phyloP scores from a whole-genome alignment of 2,113 vertebrate genomes.

The Tor tambroides region DNA sequence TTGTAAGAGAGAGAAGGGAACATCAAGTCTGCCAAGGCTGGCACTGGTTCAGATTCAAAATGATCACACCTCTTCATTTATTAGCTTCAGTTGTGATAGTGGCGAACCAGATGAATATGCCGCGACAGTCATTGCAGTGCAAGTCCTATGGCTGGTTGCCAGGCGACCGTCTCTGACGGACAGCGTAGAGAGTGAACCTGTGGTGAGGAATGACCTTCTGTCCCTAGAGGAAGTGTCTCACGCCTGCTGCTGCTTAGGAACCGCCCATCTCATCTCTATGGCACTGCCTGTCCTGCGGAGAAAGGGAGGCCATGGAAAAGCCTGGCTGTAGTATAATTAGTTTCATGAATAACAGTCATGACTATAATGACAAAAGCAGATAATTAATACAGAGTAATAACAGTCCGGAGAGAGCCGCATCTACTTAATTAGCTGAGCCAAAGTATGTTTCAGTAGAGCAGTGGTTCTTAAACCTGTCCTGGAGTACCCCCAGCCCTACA shows the following conservation, averaged over 20 bases:
- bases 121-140: conserved; percentile 38
- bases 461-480: too few species aligned
- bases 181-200: conserved; percentile 67
- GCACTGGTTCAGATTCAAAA: conserved; percentile 32
- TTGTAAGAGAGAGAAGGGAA: conserved; percentile 5
- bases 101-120: conserved; percentile 53
- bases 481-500: too few species aligned
- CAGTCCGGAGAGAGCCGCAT: conserved; percentile 13
- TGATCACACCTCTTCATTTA: conserved; percentile 47
- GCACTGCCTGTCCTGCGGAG: conserved; percentile 63
- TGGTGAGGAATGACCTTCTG: conserved; percentile 75
- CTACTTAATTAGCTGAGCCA: conserved; percentile 48
- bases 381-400: conserved; percentile 61
- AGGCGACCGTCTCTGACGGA: conserved; percentile 71
- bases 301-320: conserved; percentile 13
- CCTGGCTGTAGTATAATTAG: conserved; percentile 53
- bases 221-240: conserved; percentile 55
- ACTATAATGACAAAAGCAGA: conserved; percentile 60
- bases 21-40: conserved; percentile 25
- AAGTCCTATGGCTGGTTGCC: conserved; percentile 63
- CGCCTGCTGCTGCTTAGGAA: conserved; percentile 50
- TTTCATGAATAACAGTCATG: conserved; percentile 59
- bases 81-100: conserved; percentile 57
- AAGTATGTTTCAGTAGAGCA: conserved; percentile 29
- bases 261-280: conserved; percentile 64